These are phyloP conservation scores for Pelagia noctiluca DNA, from an alignment of 30 jellyfish, hydroid and myxozoan species.

Conservation along the genomic window DNA sequence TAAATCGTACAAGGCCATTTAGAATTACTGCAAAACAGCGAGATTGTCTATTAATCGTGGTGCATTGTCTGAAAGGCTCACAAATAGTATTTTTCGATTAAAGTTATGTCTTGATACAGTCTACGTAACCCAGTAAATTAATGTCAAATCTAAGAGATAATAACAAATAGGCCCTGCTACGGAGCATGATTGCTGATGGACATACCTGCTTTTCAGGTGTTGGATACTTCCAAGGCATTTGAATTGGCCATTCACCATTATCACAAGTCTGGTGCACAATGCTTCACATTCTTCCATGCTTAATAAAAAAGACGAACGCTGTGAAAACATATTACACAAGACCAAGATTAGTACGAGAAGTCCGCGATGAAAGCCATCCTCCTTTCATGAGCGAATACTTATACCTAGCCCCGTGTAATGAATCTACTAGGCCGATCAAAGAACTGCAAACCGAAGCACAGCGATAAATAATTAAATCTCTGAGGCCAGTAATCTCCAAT, in stretches of 20 bases:
- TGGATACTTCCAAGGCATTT: constrained; percentile 93
- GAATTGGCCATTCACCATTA: constrained; percentile 97
- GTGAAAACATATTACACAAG: background rate
- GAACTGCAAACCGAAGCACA: background rate
- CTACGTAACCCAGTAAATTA: too few species aligned
- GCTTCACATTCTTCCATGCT: constrained; percentile 99
- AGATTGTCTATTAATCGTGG: background rate
- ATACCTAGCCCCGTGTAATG: background rate
- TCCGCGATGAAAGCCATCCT: too few species aligned
- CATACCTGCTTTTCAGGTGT: constrained; percentile 85
- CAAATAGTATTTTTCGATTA: background rate
- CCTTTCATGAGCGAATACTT: background rate
- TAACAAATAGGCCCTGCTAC: background rate
- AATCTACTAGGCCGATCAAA: background rate
- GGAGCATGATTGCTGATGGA: background rate
- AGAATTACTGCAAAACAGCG: background rate
- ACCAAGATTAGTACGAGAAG: too few species aligned
- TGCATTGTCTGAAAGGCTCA: background rate
- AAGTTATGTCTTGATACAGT: too few species aligned
- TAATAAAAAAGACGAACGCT: background rate
- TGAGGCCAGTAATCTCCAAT: too few species aligned
- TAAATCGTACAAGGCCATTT: too few species aligned
- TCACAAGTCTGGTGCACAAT: constrained; percentile 88
- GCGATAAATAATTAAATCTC: background rate
- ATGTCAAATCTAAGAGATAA: background rate